phyloP scores from a whole-genome alignment of 2,888 invertebrate species.

The Mechanitis messenoides region DNA sequence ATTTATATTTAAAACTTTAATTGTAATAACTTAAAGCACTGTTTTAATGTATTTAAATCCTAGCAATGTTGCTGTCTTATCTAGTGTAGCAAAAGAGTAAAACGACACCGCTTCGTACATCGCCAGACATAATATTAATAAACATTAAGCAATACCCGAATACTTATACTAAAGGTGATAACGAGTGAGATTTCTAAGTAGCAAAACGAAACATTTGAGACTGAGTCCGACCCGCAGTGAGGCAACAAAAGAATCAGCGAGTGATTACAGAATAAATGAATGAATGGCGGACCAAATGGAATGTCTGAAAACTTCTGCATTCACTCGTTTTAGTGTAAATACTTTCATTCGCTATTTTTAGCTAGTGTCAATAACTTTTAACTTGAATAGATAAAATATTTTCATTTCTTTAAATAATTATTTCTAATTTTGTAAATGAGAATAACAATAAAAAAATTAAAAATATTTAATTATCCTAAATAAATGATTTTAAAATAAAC shows the following conservation, averaged over 20 bases:
- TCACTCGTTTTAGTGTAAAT: conserved; percentile 38
- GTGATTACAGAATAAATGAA: conserved; percentile 55
- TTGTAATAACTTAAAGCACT: no score
- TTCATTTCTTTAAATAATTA: no score
- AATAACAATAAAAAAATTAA: no score
- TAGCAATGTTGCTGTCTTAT: not conserved
- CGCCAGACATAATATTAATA: conserved; percentile 43
- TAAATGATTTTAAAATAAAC: no score
- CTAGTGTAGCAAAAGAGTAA: conserved; percentile 8
- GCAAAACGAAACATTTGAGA: conserved; percentile 49
- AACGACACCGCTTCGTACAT: conserved; percentile 20
- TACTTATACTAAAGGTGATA: conserved; percentile 28
- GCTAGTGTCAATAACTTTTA: conserved; percentile 21
- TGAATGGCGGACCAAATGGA: conserved; percentile 47
- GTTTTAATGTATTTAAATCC: not conserved
- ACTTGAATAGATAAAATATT: not conserved
- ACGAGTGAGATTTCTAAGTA: conserved; percentile 38
- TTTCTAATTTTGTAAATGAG: no score
- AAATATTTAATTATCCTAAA: no score
- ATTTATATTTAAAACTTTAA: no score
- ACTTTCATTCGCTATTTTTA: conserved; percentile 38
- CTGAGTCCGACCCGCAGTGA: conserved; percentile 50
- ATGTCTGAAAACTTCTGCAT: conserved; percentile 60
- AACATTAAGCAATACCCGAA: conserved; percentile 31
- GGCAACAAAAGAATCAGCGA: conserved; percentile 53